Base-by-base conservation (phyloP, 2,797 vertebrate species). In the Diglossa cyanea region DNA sequence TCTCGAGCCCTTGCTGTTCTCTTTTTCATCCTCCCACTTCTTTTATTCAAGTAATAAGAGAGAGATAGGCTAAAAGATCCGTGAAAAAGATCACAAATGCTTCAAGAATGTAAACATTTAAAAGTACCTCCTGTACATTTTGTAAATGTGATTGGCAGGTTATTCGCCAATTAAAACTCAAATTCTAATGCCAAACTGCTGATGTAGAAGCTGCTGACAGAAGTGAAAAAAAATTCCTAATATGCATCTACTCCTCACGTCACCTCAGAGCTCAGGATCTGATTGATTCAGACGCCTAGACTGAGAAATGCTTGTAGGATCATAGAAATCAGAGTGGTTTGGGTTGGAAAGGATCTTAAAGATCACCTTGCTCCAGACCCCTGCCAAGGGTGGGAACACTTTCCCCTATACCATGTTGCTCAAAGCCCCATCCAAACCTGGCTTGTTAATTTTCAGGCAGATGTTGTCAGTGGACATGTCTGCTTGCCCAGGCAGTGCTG, bases 11-110 rank as follows among this genome's bases (percentile, higher is more conserved):
- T 91, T 93, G 81, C 78, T 94, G 77, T 93, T 96, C 79, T 90
- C 67, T 94, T 95, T 95, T 94, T 89, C 65, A 87, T 88, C 82
- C 94, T 94, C 90, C 92, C 63, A 93, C 93, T 95, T 71, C 40
- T 90, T 86, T 90, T 96, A 94, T 89, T 96, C 91, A 88, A 73
- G 62, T 62, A 75, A 85, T 54, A 66, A 60, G 47, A 72, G n/a
- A 75, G 44, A 91, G 48, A 90, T 13, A 42, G 47, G 70, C 75
- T 85, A 86, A 90, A 83, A 94, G 50, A 78, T 68, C 62, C 1
- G 2, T 31, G 39, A 67, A 82, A 77, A 88, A 26, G 78, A 85
- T 82, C 28, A 75, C 21, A 55, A 87, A 63, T 26, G 8, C 66
- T 95, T 76, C 23, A 72, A 88, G 61, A 77, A 77, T 47, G 35